Conservation (phyloP, 2,888 invertebrate species). For the Polylopha cassiicola region DNA sequence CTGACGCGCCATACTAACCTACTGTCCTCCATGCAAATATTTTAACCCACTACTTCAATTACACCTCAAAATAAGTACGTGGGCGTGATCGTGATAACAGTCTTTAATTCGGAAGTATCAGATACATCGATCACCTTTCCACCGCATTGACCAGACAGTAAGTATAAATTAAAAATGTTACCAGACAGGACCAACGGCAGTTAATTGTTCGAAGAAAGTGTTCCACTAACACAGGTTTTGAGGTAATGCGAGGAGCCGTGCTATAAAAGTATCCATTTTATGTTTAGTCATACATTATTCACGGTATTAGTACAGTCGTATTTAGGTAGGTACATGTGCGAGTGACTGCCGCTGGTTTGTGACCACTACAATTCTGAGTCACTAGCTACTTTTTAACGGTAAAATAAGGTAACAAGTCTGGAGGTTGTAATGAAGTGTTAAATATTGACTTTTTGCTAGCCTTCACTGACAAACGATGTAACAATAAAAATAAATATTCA, state of each 20-base stretch:
- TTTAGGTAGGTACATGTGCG: conserved; percentile 5
- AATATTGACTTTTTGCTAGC: conserved; percentile 4
- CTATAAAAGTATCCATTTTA: conserved; percentile 2
- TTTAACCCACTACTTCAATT: conserved; percentile 29
- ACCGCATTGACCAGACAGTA: too few species aligned
- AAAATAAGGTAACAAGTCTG: conserved; percentile 12
- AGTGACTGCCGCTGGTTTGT: conserved; percentile 7
- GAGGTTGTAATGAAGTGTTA: too few species aligned
- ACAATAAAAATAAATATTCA: conserved; percentile 13
- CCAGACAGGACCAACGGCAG: not conserved
- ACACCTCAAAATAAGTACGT: too few species aligned
- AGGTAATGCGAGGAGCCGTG: conserved; percentile 1
- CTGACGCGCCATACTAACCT: conserved; percentile 42
- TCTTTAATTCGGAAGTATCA: too few species aligned
- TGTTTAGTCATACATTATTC: conserved; percentile 12
- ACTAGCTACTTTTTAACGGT: conserved; percentile 15
- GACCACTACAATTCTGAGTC: conserved; percentile 4
- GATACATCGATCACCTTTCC: too few species aligned
- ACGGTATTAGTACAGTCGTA: conserved; percentile 6
- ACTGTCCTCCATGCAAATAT: conserved; percentile 37
- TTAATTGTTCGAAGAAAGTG: conserved; percentile 10
- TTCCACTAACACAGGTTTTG: conserved; percentile 5
- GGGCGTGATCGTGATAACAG: too few species aligned
- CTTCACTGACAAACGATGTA: conserved; percentile 2
- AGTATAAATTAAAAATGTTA: too few species aligned